Percentiles rank a stretch among this genome's conserved stretches.
These are phyloP conservation scores for Brachylomia viminalis DNA, from an alignment of 2,888 invertebrate species.

Conservation along the genomic window DNA sequence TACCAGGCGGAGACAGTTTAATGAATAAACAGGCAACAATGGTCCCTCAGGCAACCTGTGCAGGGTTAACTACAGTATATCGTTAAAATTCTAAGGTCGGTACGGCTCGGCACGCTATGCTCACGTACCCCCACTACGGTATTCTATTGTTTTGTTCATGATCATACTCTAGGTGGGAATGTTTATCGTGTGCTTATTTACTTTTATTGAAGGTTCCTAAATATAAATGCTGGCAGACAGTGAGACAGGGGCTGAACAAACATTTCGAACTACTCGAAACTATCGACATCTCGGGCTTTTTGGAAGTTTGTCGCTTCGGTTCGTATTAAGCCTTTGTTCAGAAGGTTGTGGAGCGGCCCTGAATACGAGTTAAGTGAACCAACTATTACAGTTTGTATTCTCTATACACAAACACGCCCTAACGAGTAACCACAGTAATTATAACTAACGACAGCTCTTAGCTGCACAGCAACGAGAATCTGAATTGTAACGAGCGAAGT, in stretches of 20 bases:
- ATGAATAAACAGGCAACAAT: constrained; percentile 59
- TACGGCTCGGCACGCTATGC: constrained; percentile 75
- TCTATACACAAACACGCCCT: constrained; percentile 46
- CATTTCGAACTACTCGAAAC: constrained; percentile 15
- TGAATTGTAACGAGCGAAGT: constrained; percentile 16
- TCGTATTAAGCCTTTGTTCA: constrained; percentile 16
- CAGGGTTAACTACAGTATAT: constrained; percentile 52
- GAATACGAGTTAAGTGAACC: constrained; percentile 32
- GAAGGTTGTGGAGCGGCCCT: neutral
- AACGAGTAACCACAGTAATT: constrained; percentile 57
- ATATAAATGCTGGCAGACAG: neutral
- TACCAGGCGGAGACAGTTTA: constrained; percentile 64
- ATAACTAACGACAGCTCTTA: constrained; percentile 45
- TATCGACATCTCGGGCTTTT: constrained; percentile 7
- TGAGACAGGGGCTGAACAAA: neutral
- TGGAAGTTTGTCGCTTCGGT: neutral
- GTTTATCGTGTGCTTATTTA: constrained; percentile 26
- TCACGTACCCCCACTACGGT: constrained; percentile 47
- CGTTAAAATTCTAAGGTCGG: constrained; percentile 83
- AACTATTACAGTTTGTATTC: constrained; percentile 45
- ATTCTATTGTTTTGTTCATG: constrained; percentile 57
- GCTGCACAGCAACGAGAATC: neutral
- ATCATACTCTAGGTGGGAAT: constrained; percentile 27
- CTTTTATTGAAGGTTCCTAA: constrained; percentile 31
- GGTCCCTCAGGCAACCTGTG: constrained; percentile 53